A percentile compares a stretch with the other conserved stretches of the same genome.
Evolutionary conservation across 2,113 vertebrate genomes (phyloP).

Genomic region (Apaloderma vittatum): DNA sequence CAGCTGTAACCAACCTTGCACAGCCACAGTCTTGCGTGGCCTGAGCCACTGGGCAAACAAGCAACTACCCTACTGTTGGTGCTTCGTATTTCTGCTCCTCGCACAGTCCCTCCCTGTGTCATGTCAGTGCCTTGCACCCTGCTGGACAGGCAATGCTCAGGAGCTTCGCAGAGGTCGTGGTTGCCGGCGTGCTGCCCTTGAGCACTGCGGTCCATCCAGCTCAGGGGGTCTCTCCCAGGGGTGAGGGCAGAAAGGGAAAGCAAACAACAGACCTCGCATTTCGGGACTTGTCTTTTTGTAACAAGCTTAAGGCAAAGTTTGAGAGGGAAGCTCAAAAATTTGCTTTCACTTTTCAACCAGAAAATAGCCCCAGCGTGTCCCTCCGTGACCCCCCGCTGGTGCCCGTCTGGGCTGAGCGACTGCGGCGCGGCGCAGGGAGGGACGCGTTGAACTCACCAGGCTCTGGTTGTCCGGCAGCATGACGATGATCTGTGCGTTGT

Average conservation of each 20-base stretch:
- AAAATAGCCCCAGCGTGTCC: background rate
- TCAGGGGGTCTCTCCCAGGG: background rate
- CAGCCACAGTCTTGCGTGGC: background rate
- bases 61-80: background rate
- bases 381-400: background rate
- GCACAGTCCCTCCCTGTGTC: background rate
- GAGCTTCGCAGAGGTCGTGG: background rate
- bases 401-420: background rate
- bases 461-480: conserved; percentile 95
- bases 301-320: background rate
- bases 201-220: background rate
- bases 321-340: background rate
- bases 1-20: background rate
- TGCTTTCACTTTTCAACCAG: background rate
- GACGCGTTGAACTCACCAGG: conserved; percentile 82
- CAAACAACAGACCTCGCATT: background rate
- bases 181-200: fast-evolving
- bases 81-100: background rate
- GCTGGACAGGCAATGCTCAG: background rate
- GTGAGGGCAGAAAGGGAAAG: background rate
- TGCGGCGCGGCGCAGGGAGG: background rate
- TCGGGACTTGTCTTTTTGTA: background rate
- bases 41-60: background rate
- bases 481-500: conserved; percentile 95
- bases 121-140: background rate